These are phyloP conservation scores for Eugnorisma glareosa DNA, from an alignment of 2,888 invertebrate species.

Conservation along the genomic window DNA sequence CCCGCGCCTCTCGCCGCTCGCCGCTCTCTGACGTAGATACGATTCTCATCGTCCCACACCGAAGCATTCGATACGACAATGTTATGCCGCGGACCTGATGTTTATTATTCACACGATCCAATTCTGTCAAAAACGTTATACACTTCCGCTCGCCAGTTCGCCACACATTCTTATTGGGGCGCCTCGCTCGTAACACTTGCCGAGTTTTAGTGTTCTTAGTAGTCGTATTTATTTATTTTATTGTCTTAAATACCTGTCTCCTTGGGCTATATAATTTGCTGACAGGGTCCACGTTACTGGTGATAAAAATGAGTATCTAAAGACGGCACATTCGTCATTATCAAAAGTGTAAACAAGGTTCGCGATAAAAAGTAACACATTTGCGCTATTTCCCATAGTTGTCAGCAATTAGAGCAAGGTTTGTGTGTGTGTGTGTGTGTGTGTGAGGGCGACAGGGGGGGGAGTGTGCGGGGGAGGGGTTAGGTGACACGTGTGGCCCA, in stretches of 20 bases:
- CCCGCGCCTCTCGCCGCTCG: constrained; percentile 59
- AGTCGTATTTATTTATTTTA: constrained; percentile 68
- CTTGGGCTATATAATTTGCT: constrained; percentile 52
- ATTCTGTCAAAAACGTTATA: constrained; percentile 80
- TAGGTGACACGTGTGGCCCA: constrained; percentile 88
- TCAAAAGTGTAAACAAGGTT: constrained; percentile 81
- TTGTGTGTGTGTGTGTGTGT: constrained; percentile 67
- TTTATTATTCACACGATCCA: constrained; percentile 85
- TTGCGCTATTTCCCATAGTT: constrained; percentile 88
- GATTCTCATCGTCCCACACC: constrained; percentile 73
- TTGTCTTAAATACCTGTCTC: constrained; percentile 67
- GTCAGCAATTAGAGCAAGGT: constrained; percentile 87
- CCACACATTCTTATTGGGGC: constrained; percentile 76
- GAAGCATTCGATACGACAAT: constrained; percentile 74
- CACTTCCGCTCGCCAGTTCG: constrained; percentile 75
- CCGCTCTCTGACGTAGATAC: constrained; percentile 72
- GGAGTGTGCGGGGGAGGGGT: constrained; percentile 54
- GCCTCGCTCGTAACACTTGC: constrained; percentile 68
- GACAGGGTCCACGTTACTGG: constrained; percentile 61
- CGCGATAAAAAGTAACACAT: constrained; percentile 84
- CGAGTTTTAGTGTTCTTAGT: constrained; percentile 57
- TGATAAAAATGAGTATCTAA: constrained; percentile 69
- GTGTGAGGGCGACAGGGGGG: constrained; percentile 61
- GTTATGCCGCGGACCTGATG: constrained; percentile 77
- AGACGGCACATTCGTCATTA: constrained; percentile 79